A percentile compares a stretch with the other conserved stretches of the same genome.
Conservation (phyloP, 1,140 invertebrate genomes). For the Carposina sasakii region DNA sequence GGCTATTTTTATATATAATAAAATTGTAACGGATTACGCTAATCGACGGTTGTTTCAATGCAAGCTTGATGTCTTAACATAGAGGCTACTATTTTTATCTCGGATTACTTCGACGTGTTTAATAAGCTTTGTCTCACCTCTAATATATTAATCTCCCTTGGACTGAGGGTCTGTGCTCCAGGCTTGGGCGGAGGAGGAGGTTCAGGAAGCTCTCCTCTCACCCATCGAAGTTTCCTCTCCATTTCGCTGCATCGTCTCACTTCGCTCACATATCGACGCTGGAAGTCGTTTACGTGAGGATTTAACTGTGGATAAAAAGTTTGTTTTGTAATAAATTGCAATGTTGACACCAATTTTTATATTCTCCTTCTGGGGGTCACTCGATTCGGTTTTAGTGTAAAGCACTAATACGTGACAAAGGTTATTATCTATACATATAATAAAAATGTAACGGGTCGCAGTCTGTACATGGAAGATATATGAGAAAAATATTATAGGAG, state of each 20-base stretch:
- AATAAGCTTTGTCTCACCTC: conserved; percentile 41
- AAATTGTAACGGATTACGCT: too few species aligned
- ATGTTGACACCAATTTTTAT: not conserved
- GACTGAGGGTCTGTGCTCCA: conserved; percentile 40
- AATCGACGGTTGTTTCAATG: too few species aligned
- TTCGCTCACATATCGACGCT: conserved; percentile 80
- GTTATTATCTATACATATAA: not conserved
- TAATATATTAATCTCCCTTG: conserved; percentile 55
- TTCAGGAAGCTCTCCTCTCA: conserved; percentile 78
- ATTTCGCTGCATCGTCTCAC: conserved; percentile 80
- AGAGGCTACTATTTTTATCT: too few species aligned
- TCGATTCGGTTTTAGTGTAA: not conserved
- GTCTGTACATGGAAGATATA: not conserved
- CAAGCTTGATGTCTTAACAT: too few species aligned
- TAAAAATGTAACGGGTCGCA: not conserved
- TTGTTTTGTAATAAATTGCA: not conserved
- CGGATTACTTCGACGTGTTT: too few species aligned
- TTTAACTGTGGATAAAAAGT: conserved; percentile 67
- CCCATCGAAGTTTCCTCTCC: conserved; percentile 79
- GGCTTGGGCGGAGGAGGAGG: conserved; percentile 54
- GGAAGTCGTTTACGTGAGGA: conserved; percentile 79
- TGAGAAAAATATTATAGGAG: not conserved
- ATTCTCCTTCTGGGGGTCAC: not conserved
- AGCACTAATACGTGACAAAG: not conserved
- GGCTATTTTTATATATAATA: too few species aligned